phyloP scores from a whole-genome alignment of 2,113 vertebrate genomes.

The Eubucco bourcierii region DNA sequence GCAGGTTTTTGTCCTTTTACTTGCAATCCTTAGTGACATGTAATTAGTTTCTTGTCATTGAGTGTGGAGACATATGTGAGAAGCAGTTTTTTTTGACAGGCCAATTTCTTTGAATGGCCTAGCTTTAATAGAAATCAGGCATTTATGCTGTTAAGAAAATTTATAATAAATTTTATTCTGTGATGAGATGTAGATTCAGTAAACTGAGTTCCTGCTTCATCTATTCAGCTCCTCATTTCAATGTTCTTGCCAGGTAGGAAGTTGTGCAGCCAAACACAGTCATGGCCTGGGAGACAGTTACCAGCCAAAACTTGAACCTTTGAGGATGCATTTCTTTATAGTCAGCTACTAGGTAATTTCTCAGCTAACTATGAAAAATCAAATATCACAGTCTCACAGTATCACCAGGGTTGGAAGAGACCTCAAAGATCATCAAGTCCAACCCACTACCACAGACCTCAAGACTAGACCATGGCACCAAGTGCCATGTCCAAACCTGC shows the following conservation, averaged over 20 bases:
- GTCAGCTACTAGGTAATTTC: not conserved
- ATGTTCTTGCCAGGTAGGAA: not conserved
- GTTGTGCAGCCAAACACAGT: accelerated
- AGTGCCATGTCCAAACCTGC: too few species aligned
- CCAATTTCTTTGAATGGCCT: not conserved
- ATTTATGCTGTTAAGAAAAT: not conserved
- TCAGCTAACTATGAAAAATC: not conserved
- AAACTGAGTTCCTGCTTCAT: not conserved
- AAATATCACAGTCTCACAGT: too few species aligned
- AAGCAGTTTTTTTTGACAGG: not conserved
- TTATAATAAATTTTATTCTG: not conserved
- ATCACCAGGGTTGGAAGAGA: too few species aligned
- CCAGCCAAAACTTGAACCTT: not conserved
- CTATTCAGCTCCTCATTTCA: not conserved
- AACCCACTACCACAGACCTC: too few species aligned
- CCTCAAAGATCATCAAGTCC: too few species aligned
- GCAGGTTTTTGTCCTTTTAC: not conserved
- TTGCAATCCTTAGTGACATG: not conserved
- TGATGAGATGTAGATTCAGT: not conserved
- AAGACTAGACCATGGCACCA: too few species aligned
- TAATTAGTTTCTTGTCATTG: not conserved
- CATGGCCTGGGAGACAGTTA: not conserved
- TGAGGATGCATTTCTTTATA: not conserved
- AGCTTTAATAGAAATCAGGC: not conserved
- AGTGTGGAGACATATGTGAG: not conserved